Percentiles rank a stretch among this genome's conserved stretches.
Evolutionary conservation across 2,888 invertebrate genomes (phyloP).

Genomic region (Oligia strigilis): DNA sequence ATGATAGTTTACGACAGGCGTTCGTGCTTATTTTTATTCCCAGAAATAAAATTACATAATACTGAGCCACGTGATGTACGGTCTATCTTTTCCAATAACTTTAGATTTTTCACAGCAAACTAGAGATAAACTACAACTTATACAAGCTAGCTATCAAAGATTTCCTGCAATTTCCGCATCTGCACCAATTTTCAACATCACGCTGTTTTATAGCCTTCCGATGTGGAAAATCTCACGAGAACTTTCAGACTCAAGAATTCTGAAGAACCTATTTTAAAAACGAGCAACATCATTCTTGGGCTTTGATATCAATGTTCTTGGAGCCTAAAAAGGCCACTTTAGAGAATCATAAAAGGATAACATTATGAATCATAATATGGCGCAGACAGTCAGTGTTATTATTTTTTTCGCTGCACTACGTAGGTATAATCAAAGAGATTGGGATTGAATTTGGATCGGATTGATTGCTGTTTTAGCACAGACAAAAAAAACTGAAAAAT

Average conservation of each 20-base stretch:
- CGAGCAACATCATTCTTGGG: slow-evolving; percentile 41
- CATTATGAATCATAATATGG: too few relatives aligned
- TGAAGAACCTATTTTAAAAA: slow-evolving; percentile 36
- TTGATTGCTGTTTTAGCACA: too few relatives aligned
- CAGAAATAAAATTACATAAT: background rate
- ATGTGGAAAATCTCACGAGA: background rate
- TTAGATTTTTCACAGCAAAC: background rate
- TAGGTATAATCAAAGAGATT: too few relatives aligned
- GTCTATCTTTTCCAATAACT: background rate
- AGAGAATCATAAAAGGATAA: too few relatives aligned
- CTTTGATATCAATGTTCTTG: too few relatives aligned
- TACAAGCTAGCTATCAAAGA: background rate
- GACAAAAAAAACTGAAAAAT: too few relatives aligned
- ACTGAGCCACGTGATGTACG: background rate
- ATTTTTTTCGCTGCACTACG: too few relatives aligned
- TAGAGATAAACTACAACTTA: background rate
- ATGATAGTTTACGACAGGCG: background rate
- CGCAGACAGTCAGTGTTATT: too few relatives aligned
- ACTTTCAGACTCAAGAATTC: background rate
- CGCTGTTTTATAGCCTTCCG: background rate
- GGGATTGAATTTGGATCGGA: too few relatives aligned
- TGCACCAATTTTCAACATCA: background rate
- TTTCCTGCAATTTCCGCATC: background rate
- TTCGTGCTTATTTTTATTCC: background rate
- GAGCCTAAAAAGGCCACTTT: too few relatives aligned